Conservation (phyloP, 2,113 vertebrate species). For the Eubucco bourcierii region DNA sequence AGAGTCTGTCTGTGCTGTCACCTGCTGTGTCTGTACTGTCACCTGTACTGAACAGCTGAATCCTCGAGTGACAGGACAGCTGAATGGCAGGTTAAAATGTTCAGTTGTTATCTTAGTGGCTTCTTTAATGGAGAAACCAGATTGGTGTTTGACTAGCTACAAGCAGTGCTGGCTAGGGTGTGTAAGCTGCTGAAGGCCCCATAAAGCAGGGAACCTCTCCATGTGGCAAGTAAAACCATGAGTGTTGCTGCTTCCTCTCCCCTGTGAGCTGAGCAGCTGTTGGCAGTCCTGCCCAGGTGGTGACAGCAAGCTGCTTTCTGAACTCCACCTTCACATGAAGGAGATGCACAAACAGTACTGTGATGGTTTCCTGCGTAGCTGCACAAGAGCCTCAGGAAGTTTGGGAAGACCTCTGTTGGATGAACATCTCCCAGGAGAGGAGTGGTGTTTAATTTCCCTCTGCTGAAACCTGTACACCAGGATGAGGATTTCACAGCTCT, state of each 20-base stretch:
- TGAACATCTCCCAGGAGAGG: neutral
- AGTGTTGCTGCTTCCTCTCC: fast-evolving
- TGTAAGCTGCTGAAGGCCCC: neutral
- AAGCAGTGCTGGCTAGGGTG: neutral
- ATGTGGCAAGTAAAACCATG: neutral
- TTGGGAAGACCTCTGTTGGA: neutral
- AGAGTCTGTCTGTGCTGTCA: neutral
- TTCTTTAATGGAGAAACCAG: neutral
- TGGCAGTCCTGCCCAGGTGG: neutral
- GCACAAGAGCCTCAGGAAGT: neutral
- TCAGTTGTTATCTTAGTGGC: neutral
- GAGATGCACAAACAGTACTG: neutral
- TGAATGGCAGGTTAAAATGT: neutral
- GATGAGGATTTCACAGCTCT: neutral
- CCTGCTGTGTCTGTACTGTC: neutral
- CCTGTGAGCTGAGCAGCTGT: neutral
- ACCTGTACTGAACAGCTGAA: neutral
- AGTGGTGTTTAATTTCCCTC: neutral
- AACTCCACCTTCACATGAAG: neutral
- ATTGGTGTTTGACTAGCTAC: neutral
- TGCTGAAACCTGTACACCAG: neutral
- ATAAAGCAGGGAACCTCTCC: neutral
- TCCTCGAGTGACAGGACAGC: neutral
- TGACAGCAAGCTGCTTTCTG: neutral
- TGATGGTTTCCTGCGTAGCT: neutral